These are phyloP conservation scores for Myrmecophaga tridactyla DNA, from an alignment of 2,113 vertebrate species.

Conservation along the genomic window DNA sequence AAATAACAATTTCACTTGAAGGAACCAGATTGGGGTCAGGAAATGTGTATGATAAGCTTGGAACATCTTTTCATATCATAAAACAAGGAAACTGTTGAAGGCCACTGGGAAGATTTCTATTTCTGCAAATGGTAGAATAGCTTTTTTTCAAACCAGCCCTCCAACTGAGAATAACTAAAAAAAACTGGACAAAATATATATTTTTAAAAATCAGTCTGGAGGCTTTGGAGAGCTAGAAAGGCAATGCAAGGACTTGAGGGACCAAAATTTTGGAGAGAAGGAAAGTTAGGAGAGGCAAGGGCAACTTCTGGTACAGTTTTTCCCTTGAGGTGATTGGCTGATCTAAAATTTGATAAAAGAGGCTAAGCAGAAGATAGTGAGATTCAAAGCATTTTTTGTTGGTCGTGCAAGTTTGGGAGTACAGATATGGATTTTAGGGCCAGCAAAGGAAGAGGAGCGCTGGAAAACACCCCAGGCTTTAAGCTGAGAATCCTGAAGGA, in stretches of 20 bases:
- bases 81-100: not conserved
- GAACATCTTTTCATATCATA: conserved; percentile 23
- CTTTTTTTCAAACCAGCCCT: conserved; percentile 1
- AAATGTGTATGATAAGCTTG: not conserved
- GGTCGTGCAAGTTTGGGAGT: not conserved
- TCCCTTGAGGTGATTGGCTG: not conserved
- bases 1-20: conserved; percentile 20
- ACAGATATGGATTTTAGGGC: not conserved
- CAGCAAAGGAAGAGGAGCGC: not conserved
- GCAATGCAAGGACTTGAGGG: not conserved
- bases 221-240: not conserved
- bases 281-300: not conserved
- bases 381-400: not conserved
- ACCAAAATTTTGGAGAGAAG: conserved; percentile 12
- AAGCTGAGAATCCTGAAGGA: not conserved
- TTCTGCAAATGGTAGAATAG: not conserved
- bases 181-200: not conserved
- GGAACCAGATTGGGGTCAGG: not conserved
- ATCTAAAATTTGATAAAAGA: not conserved
- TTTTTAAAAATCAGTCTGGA: not conserved
- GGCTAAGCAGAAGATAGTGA: not conserved
- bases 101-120: conserved; percentile 5
- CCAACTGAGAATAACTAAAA: not conserved
- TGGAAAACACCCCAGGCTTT: not conserved
- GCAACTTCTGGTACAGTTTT: not conserved